Evolutionary conservation across 2,888 invertebrate species (phyloP), one percentile per base, ranked within the genome.

Genomic region (Leptinotarsa juncta): DNA sequence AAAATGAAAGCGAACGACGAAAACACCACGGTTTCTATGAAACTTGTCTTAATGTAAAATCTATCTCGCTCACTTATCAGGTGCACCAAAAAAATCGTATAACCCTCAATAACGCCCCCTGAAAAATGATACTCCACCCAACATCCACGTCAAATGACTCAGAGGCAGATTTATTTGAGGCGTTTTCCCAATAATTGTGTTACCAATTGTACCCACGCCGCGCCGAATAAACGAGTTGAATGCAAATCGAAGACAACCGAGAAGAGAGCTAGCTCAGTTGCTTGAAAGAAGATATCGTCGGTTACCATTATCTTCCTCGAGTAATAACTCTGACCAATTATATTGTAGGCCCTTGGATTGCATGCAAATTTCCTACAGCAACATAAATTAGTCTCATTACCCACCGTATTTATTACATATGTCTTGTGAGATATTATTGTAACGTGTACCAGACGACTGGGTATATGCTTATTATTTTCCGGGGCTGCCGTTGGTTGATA

Each of bases 341-440:
- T 75, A 70, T 73, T 67, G 57, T 55, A 65, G 67, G 55, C 53
- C 32, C 51, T 32, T 57, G 70, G 32, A 42, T 53, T 67, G 74
- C 77, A 85, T 84, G 84, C 84, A 85, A 84, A 84, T 85, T 79
- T 80, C 70, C 78, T 75, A 81, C 80, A 80, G 80, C 80, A 79
- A 82, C 82, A 85, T 85, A 85, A 84, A 84, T 85, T 85, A 83
- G 82, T 80, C 84, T 85, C 84, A 84, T 85, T 85, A 85, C 82
- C 75, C 75, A 74, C 74, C 70, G 80, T 84, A 85, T 85, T 85
- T 85, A 84, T 84, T 85, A 81, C 83, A 76, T 81, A 81, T 82
- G 73, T 75, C 71, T 53, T 50, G 51, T 50, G 55, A 57, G 55
- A 57, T 78, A 69, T 69, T n/a, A 42, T 62, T 62, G 62, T 62